A percentile compares a stretch with the other conserved stretches of the same genome.
phyloP scores from a whole-genome alignment of 2,888 invertebrate genomes.

The Leistus spinibarbis region DNA sequence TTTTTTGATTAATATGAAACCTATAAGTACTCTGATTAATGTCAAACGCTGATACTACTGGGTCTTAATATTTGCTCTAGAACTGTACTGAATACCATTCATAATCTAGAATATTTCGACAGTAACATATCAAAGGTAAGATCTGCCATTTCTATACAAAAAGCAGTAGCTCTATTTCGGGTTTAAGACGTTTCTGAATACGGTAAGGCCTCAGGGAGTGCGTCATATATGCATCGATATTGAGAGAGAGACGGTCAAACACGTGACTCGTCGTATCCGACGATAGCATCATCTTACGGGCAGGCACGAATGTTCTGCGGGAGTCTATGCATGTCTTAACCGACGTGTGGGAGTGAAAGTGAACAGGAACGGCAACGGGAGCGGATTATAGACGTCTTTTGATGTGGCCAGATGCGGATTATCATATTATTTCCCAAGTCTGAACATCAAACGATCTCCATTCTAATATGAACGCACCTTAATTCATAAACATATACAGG shows the following conservation, averaged over 20 bases:
- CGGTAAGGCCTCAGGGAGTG: background rate
- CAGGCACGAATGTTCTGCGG: background rate
- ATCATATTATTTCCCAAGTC: conserved; percentile 39
- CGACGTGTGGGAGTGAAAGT: conserved; percentile 2
- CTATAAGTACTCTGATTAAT: too few species aligned
- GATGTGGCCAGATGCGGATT: conserved; percentile 41
- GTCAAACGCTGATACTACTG: too few species aligned
- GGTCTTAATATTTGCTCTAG: background rate
- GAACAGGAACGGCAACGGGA: background rate
- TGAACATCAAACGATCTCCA: conserved; percentile 34
- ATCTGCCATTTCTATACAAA: background rate
- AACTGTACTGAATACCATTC: background rate
- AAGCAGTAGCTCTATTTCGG: background rate
- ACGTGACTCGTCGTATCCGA: background rate
- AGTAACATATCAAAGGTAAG: background rate
- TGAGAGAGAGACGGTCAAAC: background rate
- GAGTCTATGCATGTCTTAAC: conserved; percentile 1
- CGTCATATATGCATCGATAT: background rate
- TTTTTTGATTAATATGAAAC: too few species aligned
- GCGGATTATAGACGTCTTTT: conserved; percentile 37
- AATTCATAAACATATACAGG: conserved; percentile 35
- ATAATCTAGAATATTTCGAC: background rate
- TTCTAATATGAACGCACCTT: conserved; percentile 13
- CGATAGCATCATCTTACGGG: background rate
- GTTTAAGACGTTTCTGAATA: background rate